A percentile compares a stretch with the other conserved stretches of the same genome.
Conservation (phyloP, 92 coral and sea anemone species). For the Anthopleura xanthogrammica region DNA sequence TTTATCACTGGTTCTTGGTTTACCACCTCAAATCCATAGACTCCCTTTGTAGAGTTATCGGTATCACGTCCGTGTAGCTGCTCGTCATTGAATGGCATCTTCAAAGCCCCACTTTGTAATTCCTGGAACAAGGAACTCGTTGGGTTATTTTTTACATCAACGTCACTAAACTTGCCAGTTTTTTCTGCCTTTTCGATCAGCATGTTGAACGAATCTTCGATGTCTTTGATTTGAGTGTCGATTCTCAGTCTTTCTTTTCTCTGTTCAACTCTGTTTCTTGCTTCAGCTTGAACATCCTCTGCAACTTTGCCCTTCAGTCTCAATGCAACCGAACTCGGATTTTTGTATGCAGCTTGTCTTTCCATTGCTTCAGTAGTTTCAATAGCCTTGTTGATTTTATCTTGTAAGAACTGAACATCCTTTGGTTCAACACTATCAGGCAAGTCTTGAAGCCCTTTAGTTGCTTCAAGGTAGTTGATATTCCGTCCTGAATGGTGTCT, state of each 20-base stretch:
- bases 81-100: conserved; percentile 22
- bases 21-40: conserved; percentile 25
- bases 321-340: conserved; percentile 26
- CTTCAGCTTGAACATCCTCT: conserved; percentile 34
- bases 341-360: conserved; percentile 26
- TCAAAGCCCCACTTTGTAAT: conserved; percentile 17
- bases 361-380: conserved; percentile 56
- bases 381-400: conserved; percentile 62
- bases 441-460: neutral
- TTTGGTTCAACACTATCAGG: conserved; percentile 19
- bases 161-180: conserved; percentile 26
- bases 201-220: conserved; percentile 42
- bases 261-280: conserved; percentile 50
- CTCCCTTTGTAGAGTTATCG: conserved; percentile 8
- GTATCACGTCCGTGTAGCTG: neutral
- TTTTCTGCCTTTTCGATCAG: conserved; percentile 41
- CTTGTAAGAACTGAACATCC: conserved; percentile 43
- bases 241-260: conserved; percentile 3
- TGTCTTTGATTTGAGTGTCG: conserved; percentile 35
- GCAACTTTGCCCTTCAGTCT: conserved; percentile 25
- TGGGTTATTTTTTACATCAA: neutral
- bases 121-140: conserved; percentile 16
- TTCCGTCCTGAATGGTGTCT: conserved; percentile 10
- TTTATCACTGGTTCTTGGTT: conserved; percentile 23
- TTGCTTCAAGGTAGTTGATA: conserved; percentile 1